Evolutionary conservation across 92 coral and sea anemone species (phyloP), one percentile per base, ranked within the genome.

Genomic region (Heliopora coerulea): DNA sequence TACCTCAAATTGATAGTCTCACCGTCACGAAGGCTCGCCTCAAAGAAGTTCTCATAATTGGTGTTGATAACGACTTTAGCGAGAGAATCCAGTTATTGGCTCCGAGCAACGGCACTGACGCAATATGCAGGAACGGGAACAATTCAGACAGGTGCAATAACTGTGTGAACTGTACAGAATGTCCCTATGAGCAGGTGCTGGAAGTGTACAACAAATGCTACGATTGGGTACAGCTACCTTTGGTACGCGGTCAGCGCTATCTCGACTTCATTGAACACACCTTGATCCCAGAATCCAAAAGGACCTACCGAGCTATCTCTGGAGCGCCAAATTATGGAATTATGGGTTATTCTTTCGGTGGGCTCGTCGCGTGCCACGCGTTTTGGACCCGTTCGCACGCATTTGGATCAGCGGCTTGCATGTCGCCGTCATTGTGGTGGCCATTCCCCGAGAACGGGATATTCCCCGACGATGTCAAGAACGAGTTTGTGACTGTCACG

Each of bases 361-460:
- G 86, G 0, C 69, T 82, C n/a, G 54, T 82, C 10, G 61, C 86
- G 15, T 82, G 86, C 27, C 81, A 82, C 65, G 86, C 86, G 13
- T 63, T 65, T 30, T 82, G 86, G 81, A 82, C 86, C 9, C 65
- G 86, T 70, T 81, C 86, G 42, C 39, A 70, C 18, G 66, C 73
- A 26, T 82, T 82, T 34, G 86, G 86, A 40, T 74, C 86, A 82
- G 86, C 86, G 77, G 86, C 86, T 10, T 82, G 86, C 39, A 65
- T 82, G 77, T 82, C 86, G 40, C 81, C 86, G 28, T 74, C 86
- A 75, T 56, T 82, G 44, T 82, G 86, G 86, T 82, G 86, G 86
- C 86, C 86, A 1, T 65, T 82, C 29, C 86, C 86, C 18, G 64
- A 42, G 56, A 75, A 82, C 62, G 65, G 54, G 12, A 74, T 32